A percentile compares a stretch with the other conserved stretches of the same genome.
These are phyloP conservation scores for Zaprionus ornatus DNA, from an alignment of 1,140 invertebrate genomes.

Conservation along the genomic window DNA sequence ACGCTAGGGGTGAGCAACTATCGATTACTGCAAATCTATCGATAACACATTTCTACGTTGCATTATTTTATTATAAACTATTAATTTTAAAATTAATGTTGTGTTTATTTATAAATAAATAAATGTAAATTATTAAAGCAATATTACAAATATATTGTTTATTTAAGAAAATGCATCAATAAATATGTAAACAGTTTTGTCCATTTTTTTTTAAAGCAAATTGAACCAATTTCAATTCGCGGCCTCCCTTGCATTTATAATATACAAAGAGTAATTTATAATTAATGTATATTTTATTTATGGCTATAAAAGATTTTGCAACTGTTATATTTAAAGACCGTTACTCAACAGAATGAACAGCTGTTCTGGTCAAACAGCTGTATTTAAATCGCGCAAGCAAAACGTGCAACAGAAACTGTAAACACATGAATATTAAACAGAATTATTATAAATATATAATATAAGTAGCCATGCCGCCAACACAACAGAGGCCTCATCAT, in stretches of 20 bases:
- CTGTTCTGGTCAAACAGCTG: background rate
- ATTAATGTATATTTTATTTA: background rate
- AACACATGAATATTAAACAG: constrained; percentile 10
- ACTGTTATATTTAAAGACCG: background rate
- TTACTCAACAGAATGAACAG: background rate
- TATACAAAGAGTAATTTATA: background rate
- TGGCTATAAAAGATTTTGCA: background rate
- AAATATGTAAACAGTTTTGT: no score
- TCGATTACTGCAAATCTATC: constrained; percentile 6
- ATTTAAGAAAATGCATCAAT: background rate
- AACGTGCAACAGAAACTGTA: constrained; percentile 1
- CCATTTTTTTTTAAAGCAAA: no score
- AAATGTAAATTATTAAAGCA: background rate
- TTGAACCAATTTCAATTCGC: no score
- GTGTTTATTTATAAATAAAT: background rate
- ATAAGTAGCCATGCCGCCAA: constrained; percentile 40
- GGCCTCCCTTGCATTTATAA: no score
- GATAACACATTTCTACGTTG: background rate
- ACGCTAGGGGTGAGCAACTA: constrained; percentile 26
- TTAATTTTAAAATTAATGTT: background rate
- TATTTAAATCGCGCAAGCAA: background rate
- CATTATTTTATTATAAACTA: background rate
- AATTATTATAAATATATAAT: background rate
- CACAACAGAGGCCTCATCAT: constrained; percentile 59
- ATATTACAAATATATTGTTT: background rate